A percentile compares a stretch with the other conserved stretches of the same genome.
Conservation (phyloP, 2,113 vertebrate species). For the Callorhinus ursinus region DNA sequence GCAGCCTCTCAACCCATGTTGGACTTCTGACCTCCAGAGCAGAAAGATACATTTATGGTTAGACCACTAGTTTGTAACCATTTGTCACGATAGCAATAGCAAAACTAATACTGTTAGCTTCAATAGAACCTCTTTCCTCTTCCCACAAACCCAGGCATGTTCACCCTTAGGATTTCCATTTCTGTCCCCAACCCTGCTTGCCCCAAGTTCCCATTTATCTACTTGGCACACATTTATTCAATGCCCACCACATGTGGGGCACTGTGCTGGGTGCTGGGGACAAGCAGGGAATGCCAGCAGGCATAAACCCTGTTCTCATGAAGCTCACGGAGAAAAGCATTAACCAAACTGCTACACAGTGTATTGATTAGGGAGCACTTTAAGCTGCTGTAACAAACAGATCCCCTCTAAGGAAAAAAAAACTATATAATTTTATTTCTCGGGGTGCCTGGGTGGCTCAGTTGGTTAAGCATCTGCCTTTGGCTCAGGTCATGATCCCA, state of each 20-base stretch:
- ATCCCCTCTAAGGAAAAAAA: not conserved
- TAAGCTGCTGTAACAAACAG: not conserved
- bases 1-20: not conserved
- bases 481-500: too few relatives aligned
- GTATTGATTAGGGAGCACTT: not conserved
- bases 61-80: not conserved
- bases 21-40: not conserved
- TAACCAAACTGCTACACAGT: not conserved
- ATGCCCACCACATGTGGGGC: not conserved
- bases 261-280: not conserved
- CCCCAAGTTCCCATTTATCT: not conserved
- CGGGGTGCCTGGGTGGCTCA: too few relatives aligned
- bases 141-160: not conserved
- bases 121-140: not conserved
- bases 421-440: not conserved
- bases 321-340: not conserved
- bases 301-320: not conserved
- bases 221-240: not conserved
- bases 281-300: not conserved
- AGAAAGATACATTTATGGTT: not conserved
- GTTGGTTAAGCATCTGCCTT: too few relatives aligned
- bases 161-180: not conserved
- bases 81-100: not conserved
- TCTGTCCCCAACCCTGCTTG: not conserved
- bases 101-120: not conserved